phyloP scores from a whole-genome alignment of 1,140 invertebrate genomes.

The Zophobas morio region DNA sequence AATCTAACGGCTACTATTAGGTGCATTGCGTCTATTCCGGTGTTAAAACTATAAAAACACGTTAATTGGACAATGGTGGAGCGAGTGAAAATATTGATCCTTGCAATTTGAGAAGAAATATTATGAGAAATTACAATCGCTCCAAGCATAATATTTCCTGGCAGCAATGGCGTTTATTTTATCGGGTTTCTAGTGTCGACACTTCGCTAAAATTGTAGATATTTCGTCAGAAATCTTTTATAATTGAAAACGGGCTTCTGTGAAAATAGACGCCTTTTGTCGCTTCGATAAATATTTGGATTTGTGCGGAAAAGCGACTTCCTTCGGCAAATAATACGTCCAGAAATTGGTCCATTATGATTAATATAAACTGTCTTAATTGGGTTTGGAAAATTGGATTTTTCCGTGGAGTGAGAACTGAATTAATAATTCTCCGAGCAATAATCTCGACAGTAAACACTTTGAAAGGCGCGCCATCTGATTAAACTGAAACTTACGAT shows the following conservation, averaged over 20 bases:
- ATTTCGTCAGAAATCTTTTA: slow-evolving; percentile 51
- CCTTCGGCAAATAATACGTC: slow-evolving; percentile 23
- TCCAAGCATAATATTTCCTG: slow-evolving; percentile 50
- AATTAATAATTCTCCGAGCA: slow-evolving; percentile 35
- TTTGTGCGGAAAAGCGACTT: slow-evolving; percentile 43
- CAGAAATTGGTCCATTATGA: slow-evolving; percentile 39
- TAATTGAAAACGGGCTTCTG: slow-evolving; percentile 47
- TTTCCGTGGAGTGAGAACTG: slow-evolving; percentile 11
- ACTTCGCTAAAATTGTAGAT: slow-evolving; percentile 49
- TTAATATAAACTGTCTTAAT: slow-evolving; percentile 39
- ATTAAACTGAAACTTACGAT: slow-evolving; percentile 44
- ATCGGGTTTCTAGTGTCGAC: slow-evolving; percentile 44
- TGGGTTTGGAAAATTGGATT: slow-evolving; percentile 38
- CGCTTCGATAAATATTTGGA: slow-evolving; percentile 45
- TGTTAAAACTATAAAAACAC: slow-evolving; percentile 14
- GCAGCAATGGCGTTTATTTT: slow-evolving; percentile 41
- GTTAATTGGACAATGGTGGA: slow-evolving; percentile 20
- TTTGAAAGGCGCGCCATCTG: slow-evolving; percentile 36
- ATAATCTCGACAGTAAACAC: slow-evolving; percentile 38
- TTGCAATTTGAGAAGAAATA: slow-evolving; percentile 42
- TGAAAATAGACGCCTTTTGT: slow-evolving; percentile 42
- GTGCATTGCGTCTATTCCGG: background rate
- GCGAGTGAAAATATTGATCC: slow-evolving; percentile 24
- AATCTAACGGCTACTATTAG: background rate
- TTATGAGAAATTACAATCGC: slow-evolving; percentile 53